Percentiles rank a stretch among this genome's conserved stretches.
phyloP scores from a whole-genome alignment of 2,113 vertebrate species.

The Beaufortia kweichowensis region DNA sequence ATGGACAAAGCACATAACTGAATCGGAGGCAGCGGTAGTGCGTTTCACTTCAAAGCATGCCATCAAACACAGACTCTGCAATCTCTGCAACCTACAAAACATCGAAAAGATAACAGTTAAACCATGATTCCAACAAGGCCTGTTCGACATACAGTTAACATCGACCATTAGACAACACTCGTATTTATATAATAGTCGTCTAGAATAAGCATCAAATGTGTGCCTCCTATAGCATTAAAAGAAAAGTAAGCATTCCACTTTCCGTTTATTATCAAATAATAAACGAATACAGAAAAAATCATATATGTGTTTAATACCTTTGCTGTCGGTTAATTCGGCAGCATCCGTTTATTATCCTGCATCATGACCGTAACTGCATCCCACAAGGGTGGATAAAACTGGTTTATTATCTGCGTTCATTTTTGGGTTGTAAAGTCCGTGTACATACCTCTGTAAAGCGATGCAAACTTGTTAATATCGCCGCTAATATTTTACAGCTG shows the following conservation, averaged over 20 bases:
- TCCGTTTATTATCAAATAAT: background rate
- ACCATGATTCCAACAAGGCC: slow-evolving; percentile 3
- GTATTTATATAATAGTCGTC: background rate
- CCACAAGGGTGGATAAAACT: background rate
- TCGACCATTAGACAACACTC: background rate
- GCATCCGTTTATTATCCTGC: slow-evolving; percentile 4
- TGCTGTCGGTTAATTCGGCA: background rate
- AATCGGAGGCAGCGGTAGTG: background rate
- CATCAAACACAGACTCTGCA: background rate
- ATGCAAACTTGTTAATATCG: background rate
- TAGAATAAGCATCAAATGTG: background rate
- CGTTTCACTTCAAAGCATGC: slow-evolving; percentile 2
- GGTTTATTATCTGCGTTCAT: background rate
- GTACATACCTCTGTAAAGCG: slow-evolving; percentile 27
- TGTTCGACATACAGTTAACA: slow-evolving; percentile 7
- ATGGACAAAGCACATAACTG: background rate
- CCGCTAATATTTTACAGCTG: background rate
- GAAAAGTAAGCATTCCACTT: background rate
- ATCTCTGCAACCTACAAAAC: slow-evolving; percentile 15
- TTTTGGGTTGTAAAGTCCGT: background rate
- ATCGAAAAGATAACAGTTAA: slow-evolving; percentile 21
- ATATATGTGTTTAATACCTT: background rate
- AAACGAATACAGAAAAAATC: background rate
- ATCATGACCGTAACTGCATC: slow-evolving; percentile 25
- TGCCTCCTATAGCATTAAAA: background rate